Evolutionary conservation across 53 echinoderm and acorn worm species (phyloP), one percentile per base, ranked within the genome.

Genomic region (Antedon mediterranea): DNA sequence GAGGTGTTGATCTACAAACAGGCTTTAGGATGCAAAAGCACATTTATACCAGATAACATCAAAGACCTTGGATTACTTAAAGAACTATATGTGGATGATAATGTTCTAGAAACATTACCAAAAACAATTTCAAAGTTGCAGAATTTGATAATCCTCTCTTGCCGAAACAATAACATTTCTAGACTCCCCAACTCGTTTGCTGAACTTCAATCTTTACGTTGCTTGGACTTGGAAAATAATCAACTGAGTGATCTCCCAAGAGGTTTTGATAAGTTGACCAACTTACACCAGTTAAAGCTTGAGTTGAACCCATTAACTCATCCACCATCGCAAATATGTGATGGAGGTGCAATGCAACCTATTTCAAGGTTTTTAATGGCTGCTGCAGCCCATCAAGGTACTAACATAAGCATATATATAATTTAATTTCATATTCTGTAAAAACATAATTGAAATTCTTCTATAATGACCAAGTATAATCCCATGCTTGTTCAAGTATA

Each of bases 291-390:
- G 31, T 71, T 97, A 80, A 75, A 90, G 28, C 74, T 97, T 71
- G 88, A 92, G 71, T 72, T 76, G 23, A 97, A 97, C 33, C 88
- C 89, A 27, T 73, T 97, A 41, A 82, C 76, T 3, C 90, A 97
- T 71, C 97, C 97, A 28, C 97, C 92, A 2, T 83, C 84, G 31
- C 89, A 97, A 43, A 90, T 97, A 30, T 97, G 97, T 79, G 87
- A 88, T 71, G 91, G 97, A 43, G 97, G 97, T 20, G 91, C 82
- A 71, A 85, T 97, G 82, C 89, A 97, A 77, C 97, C 92, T 13
- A 97, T 97, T 74, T 82, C 86, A 73, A 81, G 91, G 74, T 97
- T 97, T 43, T 85, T 97, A 30, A 72, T 34, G 43, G 82, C 72
- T 73, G 89, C 97, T 72, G 91, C 87, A 71, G 86, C 92, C 76